These are phyloP conservation scores for Synergus japonicus DNA, from an alignment of 2,888 invertebrate genomes.

Conservation along the genomic window DNA sequence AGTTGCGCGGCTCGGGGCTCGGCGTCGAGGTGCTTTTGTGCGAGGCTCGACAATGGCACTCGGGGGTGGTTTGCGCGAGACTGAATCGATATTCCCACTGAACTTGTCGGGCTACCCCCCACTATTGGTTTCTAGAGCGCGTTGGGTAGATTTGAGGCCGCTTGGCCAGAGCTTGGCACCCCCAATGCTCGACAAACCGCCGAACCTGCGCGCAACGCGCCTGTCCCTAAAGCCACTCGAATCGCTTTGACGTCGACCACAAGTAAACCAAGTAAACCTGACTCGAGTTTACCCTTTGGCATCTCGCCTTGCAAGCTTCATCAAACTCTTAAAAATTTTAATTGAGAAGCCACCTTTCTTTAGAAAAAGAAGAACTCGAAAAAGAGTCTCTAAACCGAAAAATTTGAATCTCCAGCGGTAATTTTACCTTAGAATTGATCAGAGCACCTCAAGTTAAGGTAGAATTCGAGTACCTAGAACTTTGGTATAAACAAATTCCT, in stretches of 20 bases:
- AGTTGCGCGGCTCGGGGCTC: constrained; percentile 24
- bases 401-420: not conserved
- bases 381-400: not conserved
- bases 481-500: not conserved
- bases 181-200: constrained; percentile 4
- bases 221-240: constrained; percentile 13
- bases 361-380: not conserved
- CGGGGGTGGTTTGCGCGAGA: constrained; percentile 71
- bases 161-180: not conserved
- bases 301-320: not conserved
- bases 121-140: constrained; percentile 42
- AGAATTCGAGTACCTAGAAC: too few species aligned
- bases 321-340: not conserved
- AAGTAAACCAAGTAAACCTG: constrained; percentile 7
- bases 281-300: not conserved
- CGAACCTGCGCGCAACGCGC: constrained; percentile 18
- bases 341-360: not conserved
- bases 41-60: constrained; percentile 45
- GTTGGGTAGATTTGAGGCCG: constrained; percentile 28
- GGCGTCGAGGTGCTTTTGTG: constrained; percentile 23
- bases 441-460: not conserved
- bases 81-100: constrained; percentile 71
- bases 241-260: constrained; percentile 13
- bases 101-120: constrained; percentile 66
- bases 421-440: not conserved